Percentiles rank a stretch among this genome's conserved stretches.
phyloP scores from a whole-genome alignment of 1,140 invertebrate species.

The Augochlora pura region DNA sequence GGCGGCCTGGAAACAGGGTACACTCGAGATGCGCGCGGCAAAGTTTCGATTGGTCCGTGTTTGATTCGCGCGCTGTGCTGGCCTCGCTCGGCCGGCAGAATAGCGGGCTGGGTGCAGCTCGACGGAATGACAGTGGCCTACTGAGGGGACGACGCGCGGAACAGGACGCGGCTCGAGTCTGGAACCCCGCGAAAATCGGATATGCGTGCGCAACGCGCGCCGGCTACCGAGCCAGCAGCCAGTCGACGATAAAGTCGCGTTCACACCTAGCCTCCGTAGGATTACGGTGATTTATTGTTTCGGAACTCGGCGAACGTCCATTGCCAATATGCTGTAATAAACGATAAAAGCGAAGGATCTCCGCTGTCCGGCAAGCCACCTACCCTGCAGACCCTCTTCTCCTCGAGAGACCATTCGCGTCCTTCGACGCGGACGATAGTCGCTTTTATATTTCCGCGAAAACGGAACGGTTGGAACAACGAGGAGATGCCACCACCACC shows the following conservation, averaged over 20 bases:
- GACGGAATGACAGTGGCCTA: constrained; percentile 60
- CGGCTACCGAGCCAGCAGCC: background rate
- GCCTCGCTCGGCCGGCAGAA: constrained; percentile 34
- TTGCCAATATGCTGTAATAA: background rate
- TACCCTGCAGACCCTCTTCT: too few species aligned
- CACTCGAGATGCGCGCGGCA: background rate
- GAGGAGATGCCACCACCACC: too few species aligned
- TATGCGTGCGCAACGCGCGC: constrained; percentile 57
- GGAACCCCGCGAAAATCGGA: constrained; percentile 62
- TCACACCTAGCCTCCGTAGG: background rate
- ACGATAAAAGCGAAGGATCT: too few species aligned
- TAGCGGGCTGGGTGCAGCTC: constrained; percentile 51
- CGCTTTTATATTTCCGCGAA: too few species aligned
- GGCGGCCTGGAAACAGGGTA: background rate
- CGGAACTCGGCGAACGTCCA: background rate
- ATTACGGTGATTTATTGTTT: background rate
- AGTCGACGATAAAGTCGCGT: background rate
- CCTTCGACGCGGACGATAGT: too few species aligned
- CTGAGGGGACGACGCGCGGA: constrained; percentile 48
- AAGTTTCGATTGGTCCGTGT: constrained; percentile 8
- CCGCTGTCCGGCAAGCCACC: too few species aligned
- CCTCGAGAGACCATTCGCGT: too few species aligned
- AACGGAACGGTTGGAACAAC: too few species aligned
- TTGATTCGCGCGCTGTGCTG: constrained; percentile 28
- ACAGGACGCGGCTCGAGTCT: constrained; percentile 21